Conservation (phyloP, 2,888 invertebrate genomes). For the Lithosia quadra region DNA sequence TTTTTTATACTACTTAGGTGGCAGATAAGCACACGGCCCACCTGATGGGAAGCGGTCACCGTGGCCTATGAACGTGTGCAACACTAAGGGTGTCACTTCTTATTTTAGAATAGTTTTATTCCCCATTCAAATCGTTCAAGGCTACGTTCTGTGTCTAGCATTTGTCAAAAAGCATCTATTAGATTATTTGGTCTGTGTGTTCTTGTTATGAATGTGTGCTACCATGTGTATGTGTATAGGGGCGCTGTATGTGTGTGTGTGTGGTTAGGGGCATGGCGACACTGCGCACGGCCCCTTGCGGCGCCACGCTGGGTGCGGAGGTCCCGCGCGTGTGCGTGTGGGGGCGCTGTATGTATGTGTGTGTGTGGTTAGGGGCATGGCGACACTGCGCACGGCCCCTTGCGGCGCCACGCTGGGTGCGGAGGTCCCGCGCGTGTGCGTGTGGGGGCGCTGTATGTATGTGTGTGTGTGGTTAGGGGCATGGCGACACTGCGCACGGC, state of each 20-base stretch:
- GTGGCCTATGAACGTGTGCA: too few species aligned
- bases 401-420: conserved; percentile 94
- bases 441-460: conserved; percentile 91
- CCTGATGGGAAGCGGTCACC: too few species aligned
- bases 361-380: conserved; percentile 90
- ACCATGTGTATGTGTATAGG: conserved; percentile 94
- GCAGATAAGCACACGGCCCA: too few species aligned
- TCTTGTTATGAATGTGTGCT: too few species aligned
- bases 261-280: conserved; percentile 93
- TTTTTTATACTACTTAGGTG: too few species aligned
- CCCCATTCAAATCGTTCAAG: too few species aligned
- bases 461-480: conserved; percentile 90
- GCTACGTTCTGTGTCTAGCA: too few species aligned
- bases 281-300: conserved; percentile 91
- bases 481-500: conserved; percentile 90
- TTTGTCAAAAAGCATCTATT: too few species aligned
- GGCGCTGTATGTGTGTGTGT: conserved; percentile 86
- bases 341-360: conserved; percentile 88
- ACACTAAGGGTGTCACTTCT: too few species aligned
- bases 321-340: conserved; percentile 94
- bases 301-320: conserved; percentile 93
- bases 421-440: conserved; percentile 93
- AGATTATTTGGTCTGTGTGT: too few species aligned
- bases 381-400: conserved; percentile 92
- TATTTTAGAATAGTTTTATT: too few species aligned